phyloP scores from a whole-genome alignment of 2,113 vertebrate genomes.

The Lophochroa leadbeateri region DNA sequence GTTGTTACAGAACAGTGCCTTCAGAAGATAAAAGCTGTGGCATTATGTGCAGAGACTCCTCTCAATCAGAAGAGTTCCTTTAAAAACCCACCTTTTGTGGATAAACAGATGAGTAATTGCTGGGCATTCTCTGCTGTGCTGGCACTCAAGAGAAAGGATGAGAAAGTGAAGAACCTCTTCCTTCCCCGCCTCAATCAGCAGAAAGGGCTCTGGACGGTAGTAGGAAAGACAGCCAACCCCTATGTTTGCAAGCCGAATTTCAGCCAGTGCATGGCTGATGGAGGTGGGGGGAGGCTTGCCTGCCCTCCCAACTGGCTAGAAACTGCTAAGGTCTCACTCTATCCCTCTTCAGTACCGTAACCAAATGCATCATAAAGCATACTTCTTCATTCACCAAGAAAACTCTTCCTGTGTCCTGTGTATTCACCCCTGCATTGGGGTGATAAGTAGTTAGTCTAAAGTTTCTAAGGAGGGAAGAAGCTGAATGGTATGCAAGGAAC shows the following conservation, averaged over 20 bases:
- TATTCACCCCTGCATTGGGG: accelerated
- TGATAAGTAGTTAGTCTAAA: neutral
- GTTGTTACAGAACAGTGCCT: neutral
- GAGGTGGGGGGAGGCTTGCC: neutral
- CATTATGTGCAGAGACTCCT: neutral
- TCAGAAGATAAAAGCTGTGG: neutral
- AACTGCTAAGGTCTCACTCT: neutral
- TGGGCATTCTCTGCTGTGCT: neutral
- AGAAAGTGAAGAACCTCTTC: neutral
- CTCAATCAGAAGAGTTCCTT: neutral
- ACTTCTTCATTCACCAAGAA: neutral
- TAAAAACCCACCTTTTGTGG: slow-evolving; percentile 2
- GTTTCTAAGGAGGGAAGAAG: neutral
- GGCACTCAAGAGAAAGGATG: neutral
- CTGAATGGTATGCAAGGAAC: accelerated
- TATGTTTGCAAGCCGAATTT: neutral
- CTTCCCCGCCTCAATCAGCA: neutral
- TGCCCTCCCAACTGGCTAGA: neutral
- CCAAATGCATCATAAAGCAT: neutral
- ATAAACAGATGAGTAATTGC: neutral
- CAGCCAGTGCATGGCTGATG: neutral
- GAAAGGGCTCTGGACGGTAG: neutral
- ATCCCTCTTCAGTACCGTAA: neutral
- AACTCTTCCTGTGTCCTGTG: neutral
- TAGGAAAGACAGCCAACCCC: neutral